Conservation (phyloP, 2,888 invertebrate species). For the Octonoba sinensis region DNA sequence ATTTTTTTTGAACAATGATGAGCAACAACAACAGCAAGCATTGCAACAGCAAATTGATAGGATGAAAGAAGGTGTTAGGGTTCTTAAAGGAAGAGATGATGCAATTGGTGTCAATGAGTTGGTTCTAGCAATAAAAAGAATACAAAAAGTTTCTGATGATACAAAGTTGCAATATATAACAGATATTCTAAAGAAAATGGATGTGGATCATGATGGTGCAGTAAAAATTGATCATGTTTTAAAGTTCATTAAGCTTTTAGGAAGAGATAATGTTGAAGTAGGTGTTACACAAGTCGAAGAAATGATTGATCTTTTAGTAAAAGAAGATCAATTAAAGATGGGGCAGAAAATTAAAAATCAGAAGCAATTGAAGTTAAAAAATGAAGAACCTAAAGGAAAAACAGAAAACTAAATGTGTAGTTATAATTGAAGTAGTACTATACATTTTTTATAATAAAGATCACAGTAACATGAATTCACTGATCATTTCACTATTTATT, state of each 20-base stretch:
- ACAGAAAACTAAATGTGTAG: constrained; percentile 3
- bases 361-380: constrained; percentile 29
- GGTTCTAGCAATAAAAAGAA: constrained; percentile 83
- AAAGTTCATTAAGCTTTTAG: constrained; percentile 92
- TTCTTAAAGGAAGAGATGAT: constrained; percentile 68
- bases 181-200: constrained; percentile 87
- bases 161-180: constrained; percentile 84
- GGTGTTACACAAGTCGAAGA: constrained; percentile 87
- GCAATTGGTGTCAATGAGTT: constrained; percentile 86
- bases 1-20: no score
- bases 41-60: constrained; percentile 65
- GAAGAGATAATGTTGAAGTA: constrained; percentile 90
- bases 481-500: constrained; percentile 9
- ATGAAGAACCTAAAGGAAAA: not conserved
- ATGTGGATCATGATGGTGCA: constrained; percentile 93
- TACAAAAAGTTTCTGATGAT: constrained; percentile 86
- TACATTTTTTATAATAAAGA: not conserved
- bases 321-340: constrained; percentile 78
- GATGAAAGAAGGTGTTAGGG: constrained; percentile 65
- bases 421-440: not conserved
- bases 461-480: not conserved
- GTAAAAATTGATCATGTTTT: constrained; percentile 93
- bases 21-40: constrained; percentile 84
- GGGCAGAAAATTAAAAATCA: constrained; percentile 64
- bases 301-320: constrained; percentile 85